Evolutionary conservation across 2,888 invertebrate species (phyloP).

Genomic region (Camponotus fellah): DNA sequence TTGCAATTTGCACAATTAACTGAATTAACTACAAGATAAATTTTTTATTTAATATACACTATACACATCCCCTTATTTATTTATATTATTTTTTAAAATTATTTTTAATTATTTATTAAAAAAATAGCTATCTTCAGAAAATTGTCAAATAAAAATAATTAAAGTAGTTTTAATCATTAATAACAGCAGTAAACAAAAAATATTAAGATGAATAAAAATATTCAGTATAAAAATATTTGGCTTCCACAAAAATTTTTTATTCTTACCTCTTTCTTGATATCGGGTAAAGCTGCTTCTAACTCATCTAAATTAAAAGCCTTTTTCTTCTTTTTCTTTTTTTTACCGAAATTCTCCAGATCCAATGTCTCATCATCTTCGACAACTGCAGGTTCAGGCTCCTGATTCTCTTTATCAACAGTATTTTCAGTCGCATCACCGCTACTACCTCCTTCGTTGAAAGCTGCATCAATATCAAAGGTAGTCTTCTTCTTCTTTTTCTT

Average conservation of each 20-base stretch:
- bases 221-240: not conserved
- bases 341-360: slow-evolving; percentile 94
- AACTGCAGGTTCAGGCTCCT: slow-evolving; percentile 83
- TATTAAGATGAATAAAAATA: not conserved
- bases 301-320: slow-evolving; percentile 95
- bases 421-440: slow-evolving; percentile 88
- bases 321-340: slow-evolving; percentile 97
- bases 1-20: not conserved
- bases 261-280: slow-evolving; percentile 88
- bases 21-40: not conserved
- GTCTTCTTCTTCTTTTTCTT: slow-evolving; percentile 99
- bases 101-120: not conserved
- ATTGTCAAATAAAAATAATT: not conserved
- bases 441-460: slow-evolving; percentile 89
- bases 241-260: not conserved
- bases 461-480: slow-evolving; percentile 96
- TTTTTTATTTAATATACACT: not conserved
- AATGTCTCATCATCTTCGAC: slow-evolving; percentile 91
- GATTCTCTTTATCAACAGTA: slow-evolving; percentile 86
- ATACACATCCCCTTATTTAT: not conserved
- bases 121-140: not conserved
- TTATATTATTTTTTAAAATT: not conserved
- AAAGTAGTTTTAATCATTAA: not conserved
- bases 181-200: not conserved
- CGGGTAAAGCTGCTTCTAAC: slow-evolving; percentile 92